Evolutionary conservation across 2,113 vertebrate genomes (phyloP).

Genomic region (Takifugu bimaculatus): DNA sequence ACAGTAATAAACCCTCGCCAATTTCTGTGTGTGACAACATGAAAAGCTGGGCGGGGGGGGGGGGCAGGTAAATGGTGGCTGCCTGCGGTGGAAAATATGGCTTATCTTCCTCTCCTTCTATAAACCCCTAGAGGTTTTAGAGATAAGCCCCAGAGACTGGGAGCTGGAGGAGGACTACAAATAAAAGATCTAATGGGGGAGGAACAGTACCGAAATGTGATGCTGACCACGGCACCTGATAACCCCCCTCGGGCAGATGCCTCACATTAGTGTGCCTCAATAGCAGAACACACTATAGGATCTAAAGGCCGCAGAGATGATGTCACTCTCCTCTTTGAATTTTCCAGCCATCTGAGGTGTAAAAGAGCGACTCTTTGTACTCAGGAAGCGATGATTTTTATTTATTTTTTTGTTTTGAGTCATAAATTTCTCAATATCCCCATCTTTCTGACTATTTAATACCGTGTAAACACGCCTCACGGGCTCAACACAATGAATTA

Average conservation of each 20-base stretch:
- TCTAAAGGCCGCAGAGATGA: too few relatives aligned
- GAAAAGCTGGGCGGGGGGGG: not conserved
- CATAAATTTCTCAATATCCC: not conserved
- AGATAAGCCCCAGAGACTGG: constrained; percentile 30
- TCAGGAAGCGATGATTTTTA: too few relatives aligned
- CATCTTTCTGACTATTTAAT: not conserved
- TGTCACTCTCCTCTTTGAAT: too few relatives aligned
- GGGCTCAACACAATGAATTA: not conserved
- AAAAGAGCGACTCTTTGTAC: too few relatives aligned
- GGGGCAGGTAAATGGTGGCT: constrained; percentile 32
- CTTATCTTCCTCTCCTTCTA: constrained; percentile 39
- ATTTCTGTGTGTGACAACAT: constrained; percentile 49
- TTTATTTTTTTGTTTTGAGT: too few relatives aligned
- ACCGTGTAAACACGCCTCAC: not conserved
- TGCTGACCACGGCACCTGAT: constrained; percentile 26
- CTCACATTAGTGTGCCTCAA: constrained; percentile 9
- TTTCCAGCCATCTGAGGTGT: too few relatives aligned
- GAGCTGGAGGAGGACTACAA: constrained; percentile 11
- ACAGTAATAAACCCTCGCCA: constrained; percentile 41
- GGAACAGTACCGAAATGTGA: constrained; percentile 18
- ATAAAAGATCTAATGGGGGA: constrained; percentile 32
- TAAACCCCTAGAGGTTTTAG: constrained; percentile 34
- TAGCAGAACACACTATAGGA: not conserved
- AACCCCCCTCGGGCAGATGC: constrained; percentile 14
- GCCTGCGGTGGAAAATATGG: constrained; percentile 29